Evolutionary conservation across 1,140 invertebrate genomes (phyloP), one percentile per base, ranked within the genome.

Genomic region (Hirudo medicinalis): DNA sequence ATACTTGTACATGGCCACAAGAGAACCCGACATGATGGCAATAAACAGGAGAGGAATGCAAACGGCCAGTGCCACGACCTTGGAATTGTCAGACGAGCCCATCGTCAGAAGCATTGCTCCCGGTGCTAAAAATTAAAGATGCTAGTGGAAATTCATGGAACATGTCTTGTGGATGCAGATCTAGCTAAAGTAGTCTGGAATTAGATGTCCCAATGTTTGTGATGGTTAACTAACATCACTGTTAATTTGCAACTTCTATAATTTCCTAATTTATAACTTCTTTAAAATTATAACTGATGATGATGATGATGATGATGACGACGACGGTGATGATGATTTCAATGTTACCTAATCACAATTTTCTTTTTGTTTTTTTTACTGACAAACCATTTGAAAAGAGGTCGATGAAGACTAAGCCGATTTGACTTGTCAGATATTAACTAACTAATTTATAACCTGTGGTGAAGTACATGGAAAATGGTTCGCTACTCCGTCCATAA

Each of bases 1-100:
- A 63, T 63, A 63, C 20, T 63, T 63, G 29, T 25, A 63, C 57
- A 63, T 32, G 19, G 57, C 57, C 3, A 63, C 29, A 63, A 32
- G 22, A 63, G 57, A 25, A 63, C 11, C 57, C 9, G 19, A 25
- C 9, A 63, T 1, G 13, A 49, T 63, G 29, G 29, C 57, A 63
- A 63, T 13, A 20, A 32, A 22, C 11, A 63, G 29, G 6, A 63
- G 57, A 63, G 57, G 57, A 63, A 63, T 22, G 29, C 57, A 25
- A 20, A 63, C 57, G 3, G 20, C 22, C 57, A 63, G 15, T 22
- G 57, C 57, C 9, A 63, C 29, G 19, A 63, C 29, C 15, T 63
- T 63, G 57, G 22, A 25, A 6, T 22, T 63, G 57, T 63, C 57
- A 22, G 29, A 25, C 13, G 22, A 13, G 9, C 57, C 57, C 8